Percentiles rank a stretch among this genome's conserved stretches.
These are phyloP conservation scores for Anniella stebbinsi DNA, from an alignment of 2,797 vertebrate species.

Conservation along the genomic window DNA sequence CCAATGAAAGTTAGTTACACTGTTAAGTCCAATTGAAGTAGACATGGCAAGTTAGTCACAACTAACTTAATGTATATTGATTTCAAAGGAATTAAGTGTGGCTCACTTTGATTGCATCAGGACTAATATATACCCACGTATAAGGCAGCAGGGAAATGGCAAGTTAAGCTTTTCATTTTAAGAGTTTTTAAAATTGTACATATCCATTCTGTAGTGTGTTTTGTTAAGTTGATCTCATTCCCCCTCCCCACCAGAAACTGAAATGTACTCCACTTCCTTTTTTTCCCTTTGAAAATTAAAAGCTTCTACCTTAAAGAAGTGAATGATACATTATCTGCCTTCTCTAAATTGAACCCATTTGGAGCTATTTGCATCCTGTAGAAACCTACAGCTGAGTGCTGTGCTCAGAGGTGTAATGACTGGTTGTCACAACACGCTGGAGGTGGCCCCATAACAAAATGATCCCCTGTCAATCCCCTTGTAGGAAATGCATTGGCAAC, in stretches of 20 bases:
- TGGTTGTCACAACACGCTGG: conserved; percentile 99
- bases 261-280: conserved; percentile 74
- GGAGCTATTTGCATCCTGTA: conserved; percentile 97
- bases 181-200: conserved; percentile 63
- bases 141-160: conserved; percentile 41
- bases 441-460: conserved; percentile 98
- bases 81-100: neutral
- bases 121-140: neutral
- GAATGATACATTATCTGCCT: conserved; percentile 92
- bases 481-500: conserved; percentile 93
- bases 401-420: conserved; percentile 96
- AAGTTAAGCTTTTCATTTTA: conserved; percentile 75
- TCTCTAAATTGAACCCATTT: conserved; percentile 97
- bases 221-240: conserved; percentile 75
- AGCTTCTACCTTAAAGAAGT: conserved; percentile 90
- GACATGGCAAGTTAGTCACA: neutral
- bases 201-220: conserved; percentile 10
- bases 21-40: neutral
- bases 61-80: neutral
- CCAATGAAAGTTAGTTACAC: neutral
- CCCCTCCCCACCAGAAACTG: conserved; percentile 60
- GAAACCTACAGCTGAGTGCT: conserved; percentile 98
- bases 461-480: conserved; percentile 97
- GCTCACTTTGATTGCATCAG: neutral
- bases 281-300: conserved; percentile 79